Base-by-base conservation (phyloP, 2,797 vertebrate species). In the Gymnocypris eckloni region DNA sequence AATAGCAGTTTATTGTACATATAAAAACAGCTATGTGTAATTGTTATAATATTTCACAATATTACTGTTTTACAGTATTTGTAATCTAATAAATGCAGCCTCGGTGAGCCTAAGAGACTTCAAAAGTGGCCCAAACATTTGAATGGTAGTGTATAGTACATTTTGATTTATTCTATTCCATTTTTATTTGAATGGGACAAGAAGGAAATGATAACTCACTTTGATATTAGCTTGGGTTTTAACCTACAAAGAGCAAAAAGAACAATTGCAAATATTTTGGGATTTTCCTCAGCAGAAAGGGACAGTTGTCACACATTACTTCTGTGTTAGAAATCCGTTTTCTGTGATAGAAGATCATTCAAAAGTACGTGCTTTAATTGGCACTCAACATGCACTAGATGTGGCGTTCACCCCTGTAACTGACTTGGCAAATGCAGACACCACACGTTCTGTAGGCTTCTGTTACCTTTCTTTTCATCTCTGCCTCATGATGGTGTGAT, bases 401-500 rank as follows among this genome's bases (percentile, higher is more conserved):
- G 50, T 79, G 67, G 39, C 86, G 80, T 79, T 79, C 71, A 64
- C 52, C 83, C 82, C 25, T 45, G 61, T 54, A 75, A 88, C 67
- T 75, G 76, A 85, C 76, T 87, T 72, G 80, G 81, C 79, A 84
- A 77, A 70, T 69, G 70, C 72, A 59, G 84, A 54, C 78, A 80
- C 86, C 86, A 82, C 82, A 84, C 45, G 52, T 86, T 89, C 61
- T 25, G 50, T 61, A 69, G 70, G 72, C 84, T 86, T 79, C 82
- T 39, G 79, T 73, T 81, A 84, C 84, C 75, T 84, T 81, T 88
- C 81, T 87, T 0, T 86, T 54, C 80, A 45, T 86, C 90, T 93
- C 88, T 61, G 39, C 75, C 82, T 84, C 72, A 76, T 81, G 88
- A 43, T 86, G 69, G 82, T 88, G 89, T 87, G 88, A 90, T 89